A percentile compares a stretch with the other conserved stretches of the same genome.
phyloP scores from a whole-genome alignment of 2,797 vertebrate genomes.

The Microctenopoma steveboyesi region DNA sequence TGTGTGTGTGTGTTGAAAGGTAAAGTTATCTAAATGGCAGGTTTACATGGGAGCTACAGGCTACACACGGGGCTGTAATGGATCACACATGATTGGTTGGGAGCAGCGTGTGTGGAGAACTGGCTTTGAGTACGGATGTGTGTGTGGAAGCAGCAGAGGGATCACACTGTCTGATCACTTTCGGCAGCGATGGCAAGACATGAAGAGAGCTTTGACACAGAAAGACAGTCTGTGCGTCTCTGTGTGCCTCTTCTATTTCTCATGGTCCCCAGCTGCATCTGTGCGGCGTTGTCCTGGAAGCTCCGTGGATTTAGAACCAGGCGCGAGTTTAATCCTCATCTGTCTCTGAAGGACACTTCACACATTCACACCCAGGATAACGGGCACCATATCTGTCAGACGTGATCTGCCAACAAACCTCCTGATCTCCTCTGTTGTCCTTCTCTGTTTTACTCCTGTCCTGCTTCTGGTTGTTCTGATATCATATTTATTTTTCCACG shows the following conservation, averaged over 20 bases:
- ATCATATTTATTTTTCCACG: not conserved
- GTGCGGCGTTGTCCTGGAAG: constrained; percentile 1
- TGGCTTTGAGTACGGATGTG: constrained; percentile 51
- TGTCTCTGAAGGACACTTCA: constrained; percentile 49
- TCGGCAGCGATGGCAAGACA: constrained; percentile 54
- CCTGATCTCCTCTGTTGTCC: not conserved
- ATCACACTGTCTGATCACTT: constrained; percentile 71
- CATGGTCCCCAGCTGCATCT: constrained; percentile 23
- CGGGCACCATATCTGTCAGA: constrained; percentile 12
- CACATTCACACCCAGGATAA: constrained; percentile 32
- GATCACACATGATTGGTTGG: constrained; percentile 38
- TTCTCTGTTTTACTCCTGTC: not conserved
- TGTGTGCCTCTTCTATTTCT: constrained; percentile 8
- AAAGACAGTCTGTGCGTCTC: constrained; percentile 31
- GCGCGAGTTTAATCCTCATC: constrained; percentile 50
- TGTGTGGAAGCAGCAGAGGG: constrained; percentile 62
- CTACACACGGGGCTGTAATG: constrained; percentile 7
- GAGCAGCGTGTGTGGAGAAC: constrained; percentile 48
- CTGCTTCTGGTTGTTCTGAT: constrained; percentile 8
- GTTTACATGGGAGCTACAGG: constrained; percentile 51
- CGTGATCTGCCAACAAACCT: constrained; percentile 3
- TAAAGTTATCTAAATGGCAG: constrained; percentile 43
- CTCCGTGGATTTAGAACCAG: constrained; percentile 27
- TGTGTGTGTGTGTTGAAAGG: constrained; percentile 13
- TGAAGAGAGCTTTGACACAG: constrained; percentile 72